Conservation (phyloP, 2,797 vertebrate genomes). For the Ceryle rudis region DNA sequence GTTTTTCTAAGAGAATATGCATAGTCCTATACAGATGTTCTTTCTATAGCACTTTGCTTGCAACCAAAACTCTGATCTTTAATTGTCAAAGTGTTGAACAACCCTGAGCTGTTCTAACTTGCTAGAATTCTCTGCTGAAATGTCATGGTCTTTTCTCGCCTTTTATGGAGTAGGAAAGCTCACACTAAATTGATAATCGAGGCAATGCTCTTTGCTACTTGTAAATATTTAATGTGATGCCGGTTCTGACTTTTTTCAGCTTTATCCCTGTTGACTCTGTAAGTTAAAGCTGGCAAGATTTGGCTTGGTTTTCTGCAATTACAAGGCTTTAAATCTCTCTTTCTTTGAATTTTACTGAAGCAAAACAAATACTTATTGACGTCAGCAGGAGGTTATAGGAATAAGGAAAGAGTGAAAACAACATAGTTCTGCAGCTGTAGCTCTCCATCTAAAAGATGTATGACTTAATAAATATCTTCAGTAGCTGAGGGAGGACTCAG, state of each 20-base stretch:
- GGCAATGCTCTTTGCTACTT: not conserved
- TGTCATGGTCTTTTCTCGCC: not conserved
- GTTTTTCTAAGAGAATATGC: not conserved
- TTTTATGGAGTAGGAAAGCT: not conserved
- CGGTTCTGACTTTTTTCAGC: not conserved
- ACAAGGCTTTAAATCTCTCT: conserved; percentile 18
- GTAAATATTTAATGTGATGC: conserved; percentile 11
- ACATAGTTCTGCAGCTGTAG: not conserved
- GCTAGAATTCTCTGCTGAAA: not conserved
- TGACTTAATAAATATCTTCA: conserved; percentile 41
- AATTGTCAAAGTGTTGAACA: not conserved
- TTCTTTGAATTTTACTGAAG: conserved; percentile 20
- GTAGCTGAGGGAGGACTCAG: not conserved
- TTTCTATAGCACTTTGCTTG: not conserved
- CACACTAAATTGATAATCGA: not conserved
- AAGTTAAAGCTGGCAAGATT: not conserved
- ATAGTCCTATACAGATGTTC: not conserved
- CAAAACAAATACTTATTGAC: conserved; percentile 47
- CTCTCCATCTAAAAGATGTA: not conserved
- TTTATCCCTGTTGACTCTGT: not conserved
- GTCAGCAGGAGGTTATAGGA: conserved; percentile 43
- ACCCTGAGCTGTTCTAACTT: not conserved
- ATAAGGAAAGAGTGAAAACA: not conserved
- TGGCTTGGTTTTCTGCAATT: conserved; percentile 28
- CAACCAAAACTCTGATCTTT: not conserved